Conservation (phyloP, 1,140 invertebrate species). For the Drosophila littoralis region DNA sequence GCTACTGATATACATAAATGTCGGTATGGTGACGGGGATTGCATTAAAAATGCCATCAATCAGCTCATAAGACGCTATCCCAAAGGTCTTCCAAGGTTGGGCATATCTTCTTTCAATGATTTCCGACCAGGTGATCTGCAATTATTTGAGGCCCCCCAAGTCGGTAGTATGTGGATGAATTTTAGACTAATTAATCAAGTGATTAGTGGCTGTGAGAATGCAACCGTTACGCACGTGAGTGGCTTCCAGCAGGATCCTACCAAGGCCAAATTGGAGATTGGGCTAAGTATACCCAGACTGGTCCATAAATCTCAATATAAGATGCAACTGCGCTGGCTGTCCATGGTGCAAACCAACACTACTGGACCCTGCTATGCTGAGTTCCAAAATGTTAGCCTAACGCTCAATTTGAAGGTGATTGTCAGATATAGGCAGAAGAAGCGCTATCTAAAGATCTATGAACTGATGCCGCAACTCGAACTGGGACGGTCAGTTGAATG, state of each 20-base stretch:
- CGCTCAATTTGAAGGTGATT: slow-evolving; percentile 8
- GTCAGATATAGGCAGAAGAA: slow-evolving; percentile 1
- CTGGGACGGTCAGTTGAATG: slow-evolving; percentile 15
- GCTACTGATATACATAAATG: slow-evolving; percentile 22
- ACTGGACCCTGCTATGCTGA: slow-evolving; percentile 1
- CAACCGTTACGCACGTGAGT: slow-evolving; percentile 5
- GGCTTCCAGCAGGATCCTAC: slow-evolving; percentile 17
- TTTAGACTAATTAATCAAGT: neutral
- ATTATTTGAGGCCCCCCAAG: neutral
- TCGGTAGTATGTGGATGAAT: slow-evolving; percentile 5
- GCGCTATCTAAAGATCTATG: slow-evolving; percentile 13
- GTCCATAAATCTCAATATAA: slow-evolving; percentile 1
- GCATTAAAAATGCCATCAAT: slow-evolving; percentile 27
- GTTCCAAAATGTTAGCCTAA: slow-evolving; percentile 11
- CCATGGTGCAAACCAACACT: slow-evolving; percentile 5
- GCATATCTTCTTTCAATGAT: slow-evolving; percentile 2
- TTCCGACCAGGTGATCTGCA: slow-evolving; percentile 17
- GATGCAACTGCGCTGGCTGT: slow-evolving; percentile 3
- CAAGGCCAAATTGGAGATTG: neutral
- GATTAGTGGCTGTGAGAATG: slow-evolving; percentile 16
- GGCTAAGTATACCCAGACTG: slow-evolving; percentile 5
- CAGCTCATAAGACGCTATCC: slow-evolving; percentile 8
- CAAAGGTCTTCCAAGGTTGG: slow-evolving; percentile 9
- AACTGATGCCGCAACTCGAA: neutral
- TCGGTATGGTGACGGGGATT: slow-evolving; percentile 3